Evolutionary conservation across 2,888 invertebrate genomes (phyloP), one percentile per base, ranked within the genome.

Genomic region (Drosophila colorata): DNA sequence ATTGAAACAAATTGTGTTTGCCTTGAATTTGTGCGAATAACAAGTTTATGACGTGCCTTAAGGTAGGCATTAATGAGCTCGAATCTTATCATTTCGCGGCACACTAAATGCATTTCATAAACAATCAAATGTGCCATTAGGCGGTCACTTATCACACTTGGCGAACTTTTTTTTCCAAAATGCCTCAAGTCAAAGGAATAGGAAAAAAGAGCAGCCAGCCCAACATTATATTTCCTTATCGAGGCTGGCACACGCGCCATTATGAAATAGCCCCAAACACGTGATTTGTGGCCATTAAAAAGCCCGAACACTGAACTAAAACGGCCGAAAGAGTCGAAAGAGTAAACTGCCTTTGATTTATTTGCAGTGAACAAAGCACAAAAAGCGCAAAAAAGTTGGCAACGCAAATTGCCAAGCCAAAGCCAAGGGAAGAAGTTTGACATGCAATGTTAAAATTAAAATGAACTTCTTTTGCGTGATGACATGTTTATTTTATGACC

Each of bases 361-460:
- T 88, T 87, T 73, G 40, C 74, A 48, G 28, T 49, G 64, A 65
- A 51, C 23, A 57, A 48, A 58, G 60, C 18, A 31, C 41, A 41
- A 51, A 65, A 44, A 14, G 52, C 55, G 48, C 58, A 31, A 35
- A 35, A 64, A 80, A 68, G 57, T 53, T 71, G 59, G 72, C 51
- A 70, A 61, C 64, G 43, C 58, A 63, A 63, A 68, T 51, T 38
- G 66, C 56, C 38, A 49, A 63, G 38, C 46, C 57, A 55, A 76
- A 74, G 69, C 60, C 57, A 69, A 79, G 72, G 70, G 52, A 76
- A 71, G 41, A 69, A 70, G 41, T 69, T 72, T 60, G 78, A 80
- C 90, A 88, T 88, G 88, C 90, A 78, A 88, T 88, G 78, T 84
- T 84, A 74, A 80, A 90, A 89, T 89, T 84, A 88, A 84, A 82